Evolutionary conservation across 1,140 invertebrate species (phyloP).

Genomic region (Tribolium madens): DNA sequence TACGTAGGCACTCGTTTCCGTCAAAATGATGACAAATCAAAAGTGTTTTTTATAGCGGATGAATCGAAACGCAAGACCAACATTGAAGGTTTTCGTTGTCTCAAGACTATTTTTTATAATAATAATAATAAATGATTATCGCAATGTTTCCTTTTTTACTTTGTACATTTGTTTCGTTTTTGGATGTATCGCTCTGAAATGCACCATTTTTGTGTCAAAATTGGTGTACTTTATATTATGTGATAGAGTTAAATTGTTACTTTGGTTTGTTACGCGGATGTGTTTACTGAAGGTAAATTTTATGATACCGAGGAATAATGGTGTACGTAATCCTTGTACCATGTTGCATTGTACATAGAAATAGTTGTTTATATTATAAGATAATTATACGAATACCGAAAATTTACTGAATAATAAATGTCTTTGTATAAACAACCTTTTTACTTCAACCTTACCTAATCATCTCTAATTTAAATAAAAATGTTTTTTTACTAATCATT

Average conservation of each 20-base stretch:
- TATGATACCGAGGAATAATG: constrained; percentile 56
- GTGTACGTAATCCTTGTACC: constrained; percentile 60
- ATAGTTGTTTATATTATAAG: constrained; percentile 64
- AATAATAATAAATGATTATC: neutral
- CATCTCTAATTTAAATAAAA: too few species aligned
- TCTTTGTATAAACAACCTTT: constrained; percentile 60
- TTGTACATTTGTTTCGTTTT: constrained; percentile 11
- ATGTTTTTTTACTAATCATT: too few species aligned
- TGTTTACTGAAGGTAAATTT: constrained; percentile 56
- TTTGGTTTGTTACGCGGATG: constrained; percentile 58
- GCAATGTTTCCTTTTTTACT: neutral
- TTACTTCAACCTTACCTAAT: neutral
- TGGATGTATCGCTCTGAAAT: constrained; percentile 18
- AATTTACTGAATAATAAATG: constrained; percentile 63
- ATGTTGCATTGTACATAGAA: constrained; percentile 63
- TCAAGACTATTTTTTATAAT: constrained; percentile 2
- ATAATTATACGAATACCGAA: constrained; percentile 64
- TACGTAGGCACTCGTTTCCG: constrained; percentile 47
- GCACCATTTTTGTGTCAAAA: constrained; percentile 44
- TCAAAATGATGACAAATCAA: constrained; percentile 49
- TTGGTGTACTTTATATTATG: constrained; percentile 56
- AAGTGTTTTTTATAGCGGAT: constrained; percentile 24
- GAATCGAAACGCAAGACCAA: neutral
- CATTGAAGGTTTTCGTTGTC: constrained; percentile 2
- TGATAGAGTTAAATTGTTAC: constrained; percentile 61